phyloP scores from a whole-genome alignment of 2,888 invertebrate species.

The Meiosimyza platycephala region DNA sequence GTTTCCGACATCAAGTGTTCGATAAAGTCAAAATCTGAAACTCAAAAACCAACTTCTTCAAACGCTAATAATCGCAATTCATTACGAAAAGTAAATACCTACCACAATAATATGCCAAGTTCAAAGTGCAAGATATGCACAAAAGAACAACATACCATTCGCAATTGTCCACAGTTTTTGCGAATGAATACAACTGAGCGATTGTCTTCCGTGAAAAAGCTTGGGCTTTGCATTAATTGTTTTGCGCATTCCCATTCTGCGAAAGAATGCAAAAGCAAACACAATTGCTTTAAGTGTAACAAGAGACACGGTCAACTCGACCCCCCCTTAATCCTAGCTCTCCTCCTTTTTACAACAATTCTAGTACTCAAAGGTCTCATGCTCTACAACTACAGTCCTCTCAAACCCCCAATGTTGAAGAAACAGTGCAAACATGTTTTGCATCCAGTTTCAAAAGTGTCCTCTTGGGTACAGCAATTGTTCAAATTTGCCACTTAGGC shows the following conservation, averaged over 20 bases:
- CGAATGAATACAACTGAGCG: too few species aligned
- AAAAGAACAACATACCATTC: too few species aligned
- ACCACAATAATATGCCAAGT: too few species aligned
- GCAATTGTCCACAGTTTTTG: too few species aligned
- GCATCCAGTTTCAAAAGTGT: conserved; percentile 7
- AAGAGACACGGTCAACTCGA: conserved; percentile 1
- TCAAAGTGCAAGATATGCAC: too few species aligned
- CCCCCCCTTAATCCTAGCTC: neutral
- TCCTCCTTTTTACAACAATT: neutral
- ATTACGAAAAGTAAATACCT: too few species aligned
- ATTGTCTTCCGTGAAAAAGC: too few species aligned
- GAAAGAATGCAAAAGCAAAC: neutral
- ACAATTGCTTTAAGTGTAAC: conserved; percentile 19
- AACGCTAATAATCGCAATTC: too few species aligned
- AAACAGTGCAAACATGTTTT: conserved; percentile 15
- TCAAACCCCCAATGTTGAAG: neutral
- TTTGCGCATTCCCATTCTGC: too few species aligned
- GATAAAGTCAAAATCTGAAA: too few species aligned
- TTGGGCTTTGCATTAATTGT: too few species aligned
- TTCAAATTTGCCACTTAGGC: conserved; percentile 11
- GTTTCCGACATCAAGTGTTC: neutral
- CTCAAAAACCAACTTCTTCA: too few species aligned
- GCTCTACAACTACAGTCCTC: conserved; percentile 26
- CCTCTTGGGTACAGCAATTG: conserved; percentile 35
- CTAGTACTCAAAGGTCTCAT: neutral